A percentile compares a stretch with the other conserved stretches of the same genome.
phyloP scores from a whole-genome alignment of 2,797 vertebrate genomes.

The Melanotaenia pygmaea region DNA sequence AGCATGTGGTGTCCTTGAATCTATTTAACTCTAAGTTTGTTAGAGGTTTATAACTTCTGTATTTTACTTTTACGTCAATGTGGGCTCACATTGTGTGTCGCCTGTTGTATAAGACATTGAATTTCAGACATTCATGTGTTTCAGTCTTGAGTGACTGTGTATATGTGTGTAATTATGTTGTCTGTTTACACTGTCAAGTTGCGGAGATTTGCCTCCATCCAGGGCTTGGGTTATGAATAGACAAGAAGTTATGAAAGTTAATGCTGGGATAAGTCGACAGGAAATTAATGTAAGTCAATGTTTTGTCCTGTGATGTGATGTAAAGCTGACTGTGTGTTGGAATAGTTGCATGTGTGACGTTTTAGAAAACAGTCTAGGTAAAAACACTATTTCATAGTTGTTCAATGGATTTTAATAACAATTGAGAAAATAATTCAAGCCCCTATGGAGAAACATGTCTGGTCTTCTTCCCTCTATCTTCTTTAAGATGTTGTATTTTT shows the following conservation, averaged over 20 bases:
- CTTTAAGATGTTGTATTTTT: conserved; percentile 7
- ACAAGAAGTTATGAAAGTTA: background rate
- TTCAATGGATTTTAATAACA: too few relatives aligned
- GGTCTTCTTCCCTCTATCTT: background rate
- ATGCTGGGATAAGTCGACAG: background rate
- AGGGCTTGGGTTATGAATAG: background rate
- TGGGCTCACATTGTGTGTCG: background rate
- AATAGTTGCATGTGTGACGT: background rate
- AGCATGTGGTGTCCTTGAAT: background rate
- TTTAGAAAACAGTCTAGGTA: background rate
- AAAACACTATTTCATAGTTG: background rate
- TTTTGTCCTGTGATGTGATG: background rate
- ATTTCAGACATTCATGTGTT: background rate
- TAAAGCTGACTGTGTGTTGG: background rate
- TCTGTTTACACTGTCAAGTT: background rate
- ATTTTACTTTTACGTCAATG: conserved; percentile 8
- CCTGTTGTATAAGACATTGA: background rate
- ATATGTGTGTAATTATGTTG: background rate
- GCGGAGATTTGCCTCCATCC: background rate
- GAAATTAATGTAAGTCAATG: background rate
- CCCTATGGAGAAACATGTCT: background rate
- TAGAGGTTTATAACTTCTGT: conserved; percentile 8
- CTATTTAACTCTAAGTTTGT: background rate
- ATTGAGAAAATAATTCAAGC: too few relatives aligned
- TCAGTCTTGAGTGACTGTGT: background rate